A percentile compares a stretch with the other conserved stretches of the same genome.
phyloP scores from a whole-genome alignment of 2,113 vertebrate species.

The Malurus melanocephalus region DNA sequence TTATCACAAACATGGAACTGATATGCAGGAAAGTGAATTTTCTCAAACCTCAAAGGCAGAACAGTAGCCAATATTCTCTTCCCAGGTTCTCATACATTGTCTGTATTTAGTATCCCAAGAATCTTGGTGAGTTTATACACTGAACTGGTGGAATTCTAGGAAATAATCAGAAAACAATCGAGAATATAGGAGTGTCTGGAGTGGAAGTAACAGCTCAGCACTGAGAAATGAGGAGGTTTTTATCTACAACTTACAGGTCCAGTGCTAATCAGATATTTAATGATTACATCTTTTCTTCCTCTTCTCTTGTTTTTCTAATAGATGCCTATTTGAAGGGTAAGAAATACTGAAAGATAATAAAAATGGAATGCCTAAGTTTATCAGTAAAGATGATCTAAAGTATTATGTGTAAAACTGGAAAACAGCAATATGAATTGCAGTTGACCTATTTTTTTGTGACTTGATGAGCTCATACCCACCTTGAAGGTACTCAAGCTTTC shows the following conservation, averaged over 20 bases:
- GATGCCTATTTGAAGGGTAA: neutral
- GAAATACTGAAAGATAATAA: neutral
- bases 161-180: neutral
- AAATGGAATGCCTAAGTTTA: neutral
- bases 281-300: neutral
- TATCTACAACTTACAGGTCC: neutral
- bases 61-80: neutral
- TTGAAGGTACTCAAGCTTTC: neutral
- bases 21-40: neutral
- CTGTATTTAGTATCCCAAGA: neutral
- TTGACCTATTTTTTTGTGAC: neutral
- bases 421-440: neutral
- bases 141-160: neutral
- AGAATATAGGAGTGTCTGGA: neutral
- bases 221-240: neutral
- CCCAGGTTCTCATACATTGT: neutral
- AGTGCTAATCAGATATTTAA: neutral
- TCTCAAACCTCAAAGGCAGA: neutral
- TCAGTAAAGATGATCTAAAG: neutral
- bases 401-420: neutral
- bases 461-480: neutral
- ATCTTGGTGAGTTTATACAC: neutral
- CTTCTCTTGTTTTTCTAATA: neutral
- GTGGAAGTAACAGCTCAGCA: neutral
- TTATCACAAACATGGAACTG: neutral